These are phyloP conservation scores for Azorinus chamasolen DNA, from an alignment of 2,888 invertebrate species.

Conservation along the genomic window DNA sequence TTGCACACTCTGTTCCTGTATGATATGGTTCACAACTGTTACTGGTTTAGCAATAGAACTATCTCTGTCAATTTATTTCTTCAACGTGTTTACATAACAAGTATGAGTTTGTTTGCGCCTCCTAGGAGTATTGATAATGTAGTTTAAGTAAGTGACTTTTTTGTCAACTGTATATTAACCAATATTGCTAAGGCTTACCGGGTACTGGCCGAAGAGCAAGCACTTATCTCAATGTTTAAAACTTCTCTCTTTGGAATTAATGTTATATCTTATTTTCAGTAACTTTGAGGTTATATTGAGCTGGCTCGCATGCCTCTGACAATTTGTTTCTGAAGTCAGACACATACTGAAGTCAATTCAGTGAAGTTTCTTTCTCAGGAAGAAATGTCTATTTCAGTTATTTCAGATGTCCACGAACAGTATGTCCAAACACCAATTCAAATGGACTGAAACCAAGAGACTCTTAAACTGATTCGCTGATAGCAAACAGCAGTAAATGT, in stretches of 20 bases:
- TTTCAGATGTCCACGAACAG: conserved; percentile 31
- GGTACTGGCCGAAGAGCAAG: conserved; percentile 56
- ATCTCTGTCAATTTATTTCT: too few species aligned
- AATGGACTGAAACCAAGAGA: conserved; percentile 39
- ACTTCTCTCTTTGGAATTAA: conserved; percentile 29
- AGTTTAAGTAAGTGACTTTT: conserved; percentile 46
- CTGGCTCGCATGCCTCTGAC: conserved; percentile 37
- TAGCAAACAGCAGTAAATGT: conserved; percentile 39
- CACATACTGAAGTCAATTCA: conserved; percentile 44
- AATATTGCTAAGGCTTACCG: conserved; percentile 44
- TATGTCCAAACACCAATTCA: too few species aligned
- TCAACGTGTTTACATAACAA: too few species aligned
- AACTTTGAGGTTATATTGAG: conserved; percentile 41
- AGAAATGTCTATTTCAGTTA: conserved; percentile 35
- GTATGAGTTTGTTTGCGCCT: too few species aligned
- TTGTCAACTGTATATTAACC: conserved; percentile 46
- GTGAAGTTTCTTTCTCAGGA: conserved; percentile 20
- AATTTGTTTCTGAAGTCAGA: conserved; percentile 33
- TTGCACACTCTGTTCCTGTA: too few species aligned
- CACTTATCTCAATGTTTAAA: conserved; percentile 62
- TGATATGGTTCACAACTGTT: not conserved
- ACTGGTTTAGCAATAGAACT: not conserved
- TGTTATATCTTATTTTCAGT: conserved; percentile 59
- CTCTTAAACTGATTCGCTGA: conserved; percentile 52
- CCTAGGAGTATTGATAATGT: too few species aligned